These are phyloP conservation scores for Pseudochirops cupreus DNA, from an alignment of 2,797 vertebrate genomes.

Conservation along the genomic window DNA sequence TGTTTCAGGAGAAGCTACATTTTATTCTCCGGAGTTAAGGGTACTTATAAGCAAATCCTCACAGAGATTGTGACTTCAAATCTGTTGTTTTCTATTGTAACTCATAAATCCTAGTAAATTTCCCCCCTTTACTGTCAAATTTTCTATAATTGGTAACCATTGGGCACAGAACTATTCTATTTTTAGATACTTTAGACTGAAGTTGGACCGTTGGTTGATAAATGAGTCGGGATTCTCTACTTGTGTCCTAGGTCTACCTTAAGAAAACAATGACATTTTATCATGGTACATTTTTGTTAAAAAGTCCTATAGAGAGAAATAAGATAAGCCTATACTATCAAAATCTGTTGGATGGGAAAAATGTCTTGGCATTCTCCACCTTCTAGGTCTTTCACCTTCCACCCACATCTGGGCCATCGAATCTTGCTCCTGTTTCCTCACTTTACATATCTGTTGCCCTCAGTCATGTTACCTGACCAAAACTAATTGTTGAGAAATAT, in stretches of 20 bases:
- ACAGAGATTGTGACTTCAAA: background rate
- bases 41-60: background rate
- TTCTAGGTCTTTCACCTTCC: background rate
- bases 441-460: background rate
- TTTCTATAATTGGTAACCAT: background rate
- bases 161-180: background rate
- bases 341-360: background rate
- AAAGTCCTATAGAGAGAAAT: background rate
- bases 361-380: background rate
- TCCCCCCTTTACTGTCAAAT: background rate
- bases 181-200: background rate
- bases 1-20: background rate
- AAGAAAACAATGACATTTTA: background rate
- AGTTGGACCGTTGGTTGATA: background rate
- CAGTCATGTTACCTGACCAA: background rate
- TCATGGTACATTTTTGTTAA: background rate
- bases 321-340: background rate
- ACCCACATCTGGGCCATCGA: background rate
- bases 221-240: background rate
- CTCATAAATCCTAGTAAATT: background rate
- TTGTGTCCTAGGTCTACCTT: background rate
- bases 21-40: background rate
- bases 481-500: background rate
- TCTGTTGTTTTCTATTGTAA: background rate
- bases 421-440: background rate